Evolutionary conservation across 37 sponge, comb jelly and placozoan species (phyloP).

Genomic region (Amphimedon queenslandica): DNA sequence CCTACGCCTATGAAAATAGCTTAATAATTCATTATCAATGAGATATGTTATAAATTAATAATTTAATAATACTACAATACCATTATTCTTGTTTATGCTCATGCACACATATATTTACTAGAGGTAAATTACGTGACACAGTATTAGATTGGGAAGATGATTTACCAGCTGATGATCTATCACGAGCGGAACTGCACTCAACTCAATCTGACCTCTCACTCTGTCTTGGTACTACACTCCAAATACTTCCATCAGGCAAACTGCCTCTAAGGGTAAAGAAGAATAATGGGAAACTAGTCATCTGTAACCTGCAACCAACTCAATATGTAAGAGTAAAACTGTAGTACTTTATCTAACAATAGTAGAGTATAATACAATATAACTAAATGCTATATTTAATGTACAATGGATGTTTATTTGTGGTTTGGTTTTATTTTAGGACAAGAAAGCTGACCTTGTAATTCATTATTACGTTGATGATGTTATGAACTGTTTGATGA

Average conservation of each 20-base stretch:
- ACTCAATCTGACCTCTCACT: slow-evolving; percentile 84
- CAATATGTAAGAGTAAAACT: slow-evolving; percentile 63
- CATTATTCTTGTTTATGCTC: too few species aligned
- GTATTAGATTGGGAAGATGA: slow-evolving; percentile 96
- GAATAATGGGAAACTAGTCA: slow-evolving; percentile 67
- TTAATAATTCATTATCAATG: too few species aligned
- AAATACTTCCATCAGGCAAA: slow-evolving; percentile 84
- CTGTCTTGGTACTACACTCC: slow-evolving; percentile 90
- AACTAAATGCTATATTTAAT: too few species aligned
- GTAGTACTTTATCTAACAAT: too few species aligned
- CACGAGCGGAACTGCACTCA: slow-evolving; percentile 74
- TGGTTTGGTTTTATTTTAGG: slow-evolving; percentile 32
- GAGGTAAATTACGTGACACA: slow-evolving; percentile 88
- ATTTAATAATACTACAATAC: too few species aligned
- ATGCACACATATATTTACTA: slow-evolving; percentile 11
- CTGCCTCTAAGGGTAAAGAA: slow-evolving; percentile 70
- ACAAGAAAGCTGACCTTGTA: slow-evolving; percentile 71
- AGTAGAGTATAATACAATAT: too few species aligned
- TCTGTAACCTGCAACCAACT: slow-evolving; percentile 84
- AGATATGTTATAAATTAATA: too few species aligned
- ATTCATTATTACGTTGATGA: slow-evolving; percentile 91
- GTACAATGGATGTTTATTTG: neutral
- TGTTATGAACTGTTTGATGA: slow-evolving; percentile 65
- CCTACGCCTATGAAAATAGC: too few species aligned
- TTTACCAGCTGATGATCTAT: slow-evolving; percentile 74